Conservation (phyloP, 2,113 vertebrate genomes). For the Antennarius striatus region DNA sequence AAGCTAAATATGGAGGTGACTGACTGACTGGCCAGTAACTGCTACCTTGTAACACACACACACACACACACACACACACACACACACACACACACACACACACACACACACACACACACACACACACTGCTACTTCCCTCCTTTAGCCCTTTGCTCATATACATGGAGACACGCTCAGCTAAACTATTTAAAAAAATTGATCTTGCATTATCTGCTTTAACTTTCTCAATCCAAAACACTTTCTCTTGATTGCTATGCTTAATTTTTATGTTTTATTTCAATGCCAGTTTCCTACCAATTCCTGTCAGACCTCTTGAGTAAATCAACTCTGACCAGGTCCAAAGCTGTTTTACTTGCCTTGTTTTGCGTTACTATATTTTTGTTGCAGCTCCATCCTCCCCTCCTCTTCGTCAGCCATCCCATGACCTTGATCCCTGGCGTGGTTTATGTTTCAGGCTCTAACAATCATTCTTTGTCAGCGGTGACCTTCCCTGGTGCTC, state of each 20-base stretch:
- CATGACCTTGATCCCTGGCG: conserved; percentile 11
- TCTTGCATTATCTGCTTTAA: background rate
- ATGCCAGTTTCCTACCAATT: background rate
- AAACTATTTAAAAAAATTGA: background rate
- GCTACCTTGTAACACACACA: conserved; percentile 35
- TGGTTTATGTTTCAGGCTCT: conserved; percentile 41
- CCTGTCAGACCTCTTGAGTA: conserved; percentile 2
- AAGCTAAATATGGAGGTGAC: conserved; percentile 73
- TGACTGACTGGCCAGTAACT: conserved; percentile 65
- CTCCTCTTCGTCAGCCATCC: conserved; percentile 25
- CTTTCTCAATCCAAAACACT: no score
- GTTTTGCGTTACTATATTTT: conserved; percentile 31
- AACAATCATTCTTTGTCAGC: conserved; percentile 30
- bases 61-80: conserved; percentile 8
- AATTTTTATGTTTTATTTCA: conserved; percentile 1
- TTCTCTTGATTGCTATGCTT: background rate
- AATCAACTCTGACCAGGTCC: background rate
- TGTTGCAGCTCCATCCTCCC: conserved; percentile 9
- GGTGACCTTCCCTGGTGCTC: conserved; percentile 54
- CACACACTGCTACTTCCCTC: background rate
- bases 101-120: conserved; percentile 8
- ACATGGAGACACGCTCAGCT: background rate
- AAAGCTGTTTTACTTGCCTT: background rate
- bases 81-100: background rate
- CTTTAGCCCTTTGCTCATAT: conserved; percentile 10